Evolutionary conservation across 2,888 invertebrate species (phyloP), one percentile per base, ranked within the genome.

Genomic region (Lepidocyrtinus sp.): DNA sequence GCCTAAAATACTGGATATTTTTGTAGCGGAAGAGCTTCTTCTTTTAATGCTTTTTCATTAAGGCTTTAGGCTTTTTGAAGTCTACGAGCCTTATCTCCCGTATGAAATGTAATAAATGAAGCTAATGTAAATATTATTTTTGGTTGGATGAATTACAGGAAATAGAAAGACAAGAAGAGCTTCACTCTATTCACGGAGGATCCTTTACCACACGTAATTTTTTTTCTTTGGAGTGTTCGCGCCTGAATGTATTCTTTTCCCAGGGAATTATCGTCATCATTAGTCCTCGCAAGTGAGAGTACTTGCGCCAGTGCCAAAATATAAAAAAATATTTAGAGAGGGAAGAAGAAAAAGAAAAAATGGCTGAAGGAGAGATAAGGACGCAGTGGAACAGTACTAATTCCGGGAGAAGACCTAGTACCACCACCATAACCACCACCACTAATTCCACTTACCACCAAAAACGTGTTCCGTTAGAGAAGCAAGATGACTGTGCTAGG

Each of bases 61-160:
- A n/a, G n/a, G 36, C 36, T 36, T 36, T 5, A 5, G 36, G 5
- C 5, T 36, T 36, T 36, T 36, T 36, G 36, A 36, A 7, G 36
- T 12, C 36, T 36, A 36, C 36, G 5, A 36, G 5, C 36, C 36
- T 7, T 12, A 7, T 36, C 36, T 36, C 12, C 36, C 12, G 59
- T 9, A 1, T 7, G 59, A 59, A 59, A 19, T 15, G 50, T 67
- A 46, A 67, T 67, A 67, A 68, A 71, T 75, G 75, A 78, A 65
- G 64, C 78, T 83, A 83, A 83, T 78, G 81, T 81, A 81, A 83
- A 83, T 83, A 83, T 83, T 83, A 78, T 83, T 75, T 81, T 82
- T 82, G 68, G 67, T 83, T 82, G 81, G 73, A 76, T 83, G 76
- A 75, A 82, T 82, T 83, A 73, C 82, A 82, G 82, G 82, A 74